Evolutionary conservation across 1,140 invertebrate genomes (phyloP), one percentile per base, ranked within the genome.

Genomic region (Pollicipes pollicipes): DNA sequence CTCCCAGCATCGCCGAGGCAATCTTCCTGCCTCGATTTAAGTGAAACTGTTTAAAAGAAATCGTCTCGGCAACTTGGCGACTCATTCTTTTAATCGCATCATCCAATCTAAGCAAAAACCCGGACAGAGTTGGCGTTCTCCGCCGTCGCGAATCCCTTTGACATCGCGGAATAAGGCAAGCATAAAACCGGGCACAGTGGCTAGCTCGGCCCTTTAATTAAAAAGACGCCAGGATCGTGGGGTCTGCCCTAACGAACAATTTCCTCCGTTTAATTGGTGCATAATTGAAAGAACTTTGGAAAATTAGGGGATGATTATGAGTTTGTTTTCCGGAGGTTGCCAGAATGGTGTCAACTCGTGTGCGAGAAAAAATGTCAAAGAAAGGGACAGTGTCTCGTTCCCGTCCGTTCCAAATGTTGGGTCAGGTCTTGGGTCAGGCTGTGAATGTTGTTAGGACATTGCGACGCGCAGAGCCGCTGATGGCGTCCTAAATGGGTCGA

Each of bases 71-170:
- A 58, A 58, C 45, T 58, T 58, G 45, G 45, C 45, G 45, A 58
- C 45, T 58, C 45, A 58, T 58, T 58, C 45, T 58, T 58, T 58
- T 58, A 58, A 58, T 58, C 45, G 45, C 17, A 21, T 24, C 21
- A 58, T 58, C 45, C 45, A 58, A 58, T 58, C 45, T 58, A 58
- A 58, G 45, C 45, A 58, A 58, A 58, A 58, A 58, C 45, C 45
- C 45, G 45, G 45, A 58, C 45, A 21, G 10, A 58, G 45, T 24
- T 24, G 45, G 45, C 45, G 45, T 58, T 58, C 21, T 58, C 45
- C 24, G 45, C 24, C 45, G 45, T 21, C 2, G 45, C 2, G 45
- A 58, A 58, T 58, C 45, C 45, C 45, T 58, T 58, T 58, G 45
- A 58, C 45, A 58, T 58, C 45, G 45, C 45, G 21, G 21, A 58